Base-by-base conservation (phyloP, 2,888 invertebrate genomes). In the Ormyrus nitidulus region DNA sequence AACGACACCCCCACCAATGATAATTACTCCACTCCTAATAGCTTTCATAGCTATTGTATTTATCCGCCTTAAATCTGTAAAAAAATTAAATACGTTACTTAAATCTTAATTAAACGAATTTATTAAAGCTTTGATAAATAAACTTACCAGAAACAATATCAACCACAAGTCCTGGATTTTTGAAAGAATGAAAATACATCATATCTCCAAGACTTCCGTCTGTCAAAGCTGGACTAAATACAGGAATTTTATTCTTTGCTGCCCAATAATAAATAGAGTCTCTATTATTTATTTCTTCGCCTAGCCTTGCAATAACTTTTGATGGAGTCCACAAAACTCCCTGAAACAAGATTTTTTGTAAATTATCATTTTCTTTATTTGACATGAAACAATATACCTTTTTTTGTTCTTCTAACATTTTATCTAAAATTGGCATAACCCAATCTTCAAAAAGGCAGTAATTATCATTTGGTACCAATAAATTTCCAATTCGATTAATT, bases 361-460 rank as follows among this genome's bases (percentile, higher is more conserved):
- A 68, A 74, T 51, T 54, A 11, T 64, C n/a, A 19, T 68, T 61
- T 72, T 49, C 10, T 11, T 69, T 71, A 49, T 34, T 34, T 73
- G n/a, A 6, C 10, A 49, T 19, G 1, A 19, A 19, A 19, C 46
- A 10, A 65, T 54, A 49, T 66, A 76, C 93, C 79, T 93, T 91
- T 76, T 94, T 94, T 90, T 99, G 99, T 88, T 99, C 98, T 61
- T 93, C 91, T 7, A 99, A 90, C 96, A 99, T 96, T 89, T 95
- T 94, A 88, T 99, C 96, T 5, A 99, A 92, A 82, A 97, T 92
- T 0, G 99, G 99, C 91, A 96, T 97, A 0, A 98, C 93, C 99
- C 99, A 99, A 88, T 98, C 96, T 91, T 99, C 99, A 92, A 99
- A 99, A 85, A 94, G 93, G 88, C 99, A 99, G 90, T 99, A 99